Percentiles rank a stretch among this genome's conserved stretches.
phyloP scores from a whole-genome alignment of 1,140 invertebrate genomes.

The Venturia canescens region DNA sequence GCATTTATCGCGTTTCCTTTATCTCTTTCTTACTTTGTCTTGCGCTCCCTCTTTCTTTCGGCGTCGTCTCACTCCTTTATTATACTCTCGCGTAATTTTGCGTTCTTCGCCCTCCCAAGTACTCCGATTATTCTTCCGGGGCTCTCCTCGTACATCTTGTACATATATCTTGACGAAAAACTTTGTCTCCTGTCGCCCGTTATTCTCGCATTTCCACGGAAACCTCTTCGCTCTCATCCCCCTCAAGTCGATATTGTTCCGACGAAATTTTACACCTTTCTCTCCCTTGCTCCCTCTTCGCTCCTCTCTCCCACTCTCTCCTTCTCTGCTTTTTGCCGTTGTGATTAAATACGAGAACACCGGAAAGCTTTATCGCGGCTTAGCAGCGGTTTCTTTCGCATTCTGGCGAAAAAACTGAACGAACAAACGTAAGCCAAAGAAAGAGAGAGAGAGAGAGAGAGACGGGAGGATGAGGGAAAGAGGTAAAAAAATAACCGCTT shows the following conservation, averaged over 20 bases:
- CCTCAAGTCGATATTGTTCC: neutral
- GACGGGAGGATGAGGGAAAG: too few relatives aligned
- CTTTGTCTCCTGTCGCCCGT: neutral
- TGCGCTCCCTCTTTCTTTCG: neutral
- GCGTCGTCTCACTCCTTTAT: neutral
- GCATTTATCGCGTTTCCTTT: neutral
- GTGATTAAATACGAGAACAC: neutral
- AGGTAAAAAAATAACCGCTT: neutral
- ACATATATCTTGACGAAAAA: conserved; percentile 6
- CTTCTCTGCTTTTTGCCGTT: neutral
- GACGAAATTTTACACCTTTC: neutral
- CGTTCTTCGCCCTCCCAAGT: conserved; percentile 12
- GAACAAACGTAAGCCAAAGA: neutral
- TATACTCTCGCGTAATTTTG: conserved; percentile 23
- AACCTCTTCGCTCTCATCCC: neutral
- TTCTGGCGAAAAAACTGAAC: neutral
- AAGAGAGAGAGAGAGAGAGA: neutral
- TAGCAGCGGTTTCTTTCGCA: neutral
- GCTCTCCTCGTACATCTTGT: neutral
- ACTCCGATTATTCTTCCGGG: conserved; percentile 13
- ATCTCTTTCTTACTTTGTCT: neutral
- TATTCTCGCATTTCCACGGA: neutral
- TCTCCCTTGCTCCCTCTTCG: neutral
- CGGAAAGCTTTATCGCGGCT: conserved; percentile 4
- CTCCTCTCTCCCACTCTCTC: neutral